phyloP scores from a whole-genome alignment of 1,140 invertebrate species.

The Drosophila nigrodunni region DNA sequence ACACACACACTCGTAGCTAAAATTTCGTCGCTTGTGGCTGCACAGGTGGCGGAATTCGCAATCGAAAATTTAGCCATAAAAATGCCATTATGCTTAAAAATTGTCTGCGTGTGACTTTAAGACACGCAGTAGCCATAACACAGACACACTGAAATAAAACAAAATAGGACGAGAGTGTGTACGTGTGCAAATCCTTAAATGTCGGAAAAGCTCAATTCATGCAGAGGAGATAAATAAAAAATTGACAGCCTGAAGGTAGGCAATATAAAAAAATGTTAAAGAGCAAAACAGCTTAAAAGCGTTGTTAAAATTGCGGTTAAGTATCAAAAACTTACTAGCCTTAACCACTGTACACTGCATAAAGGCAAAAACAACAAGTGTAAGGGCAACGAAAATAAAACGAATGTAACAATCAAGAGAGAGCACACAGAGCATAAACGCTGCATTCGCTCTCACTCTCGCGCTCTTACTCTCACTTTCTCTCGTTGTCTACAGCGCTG shows the following conservation, averaged over 20 bases:
- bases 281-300: not conserved
- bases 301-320: not conserved
- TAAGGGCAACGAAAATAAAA: conserved; percentile 1
- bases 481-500: not conserved
- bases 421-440: conserved; percentile 15
- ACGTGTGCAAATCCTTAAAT: not conserved
- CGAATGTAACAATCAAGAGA: conserved; percentile 8
- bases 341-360: conserved; percentile 29
- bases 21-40: conserved; percentile 18
- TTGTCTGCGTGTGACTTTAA: conserved; percentile 27
- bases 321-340: not conserved
- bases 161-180: not conserved
- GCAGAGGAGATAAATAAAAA: not conserved
- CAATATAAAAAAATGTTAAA: not conserved
- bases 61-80: conserved; percentile 52
- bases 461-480: conserved; percentile 1
- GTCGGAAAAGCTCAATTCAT: too few species aligned
- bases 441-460: conserved; percentile 9
- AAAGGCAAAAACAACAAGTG: conserved; percentile 18
- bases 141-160: not conserved
- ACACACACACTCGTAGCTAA: conserved; percentile 8
- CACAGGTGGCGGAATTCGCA: conserved; percentile 46
- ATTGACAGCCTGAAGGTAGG: not conserved
- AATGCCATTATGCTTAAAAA: conserved; percentile 54
- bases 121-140: conserved; percentile 11